Conservation (phyloP, 2,888 invertebrate species). For the Limnephilus lunatus region DNA sequence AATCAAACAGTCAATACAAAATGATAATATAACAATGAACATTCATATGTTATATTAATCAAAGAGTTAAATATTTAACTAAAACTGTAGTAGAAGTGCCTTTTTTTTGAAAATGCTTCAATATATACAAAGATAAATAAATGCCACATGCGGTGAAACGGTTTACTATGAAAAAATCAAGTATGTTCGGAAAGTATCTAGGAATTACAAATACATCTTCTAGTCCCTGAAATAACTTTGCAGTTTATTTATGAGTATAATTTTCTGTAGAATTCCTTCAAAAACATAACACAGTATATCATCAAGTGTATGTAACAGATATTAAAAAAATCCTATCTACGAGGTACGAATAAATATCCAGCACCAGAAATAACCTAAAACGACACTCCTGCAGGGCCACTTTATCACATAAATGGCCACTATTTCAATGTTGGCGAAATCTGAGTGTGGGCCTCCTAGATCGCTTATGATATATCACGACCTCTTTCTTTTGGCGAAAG, state of each 20-base stretch:
- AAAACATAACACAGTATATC: background rate
- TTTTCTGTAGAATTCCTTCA: background rate
- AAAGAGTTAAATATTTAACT: too few relatives aligned
- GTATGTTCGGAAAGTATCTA: too few relatives aligned
- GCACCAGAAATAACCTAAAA: conserved; percentile 8
- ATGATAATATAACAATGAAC: too few relatives aligned
- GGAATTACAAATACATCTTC: too few relatives aligned
- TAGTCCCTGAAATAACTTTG: too few relatives aligned
- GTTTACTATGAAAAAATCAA: too few relatives aligned
- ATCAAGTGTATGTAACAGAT: background rate
- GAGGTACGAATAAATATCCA: background rate
- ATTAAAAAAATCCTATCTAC: background rate
- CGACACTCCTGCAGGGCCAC: conserved; percentile 31
- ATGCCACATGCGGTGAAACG: too few relatives aligned
- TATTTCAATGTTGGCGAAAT: conserved; percentile 50
- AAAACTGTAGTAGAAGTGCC: too few relatives aligned
- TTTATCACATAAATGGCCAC: conserved; percentile 54
- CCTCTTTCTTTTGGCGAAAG: conserved; percentile 19
- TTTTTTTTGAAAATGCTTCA: too few relatives aligned
- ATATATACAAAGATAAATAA: too few relatives aligned
- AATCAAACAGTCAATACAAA: too few relatives aligned
- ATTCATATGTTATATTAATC: too few relatives aligned
- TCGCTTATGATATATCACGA: conserved; percentile 27
- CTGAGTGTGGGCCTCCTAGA: conserved; percentile 24
- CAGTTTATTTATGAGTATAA: background rate